phyloP scores from a whole-genome alignment of 1,140 invertebrate genomes.

The Drosophila littoralis region DNA sequence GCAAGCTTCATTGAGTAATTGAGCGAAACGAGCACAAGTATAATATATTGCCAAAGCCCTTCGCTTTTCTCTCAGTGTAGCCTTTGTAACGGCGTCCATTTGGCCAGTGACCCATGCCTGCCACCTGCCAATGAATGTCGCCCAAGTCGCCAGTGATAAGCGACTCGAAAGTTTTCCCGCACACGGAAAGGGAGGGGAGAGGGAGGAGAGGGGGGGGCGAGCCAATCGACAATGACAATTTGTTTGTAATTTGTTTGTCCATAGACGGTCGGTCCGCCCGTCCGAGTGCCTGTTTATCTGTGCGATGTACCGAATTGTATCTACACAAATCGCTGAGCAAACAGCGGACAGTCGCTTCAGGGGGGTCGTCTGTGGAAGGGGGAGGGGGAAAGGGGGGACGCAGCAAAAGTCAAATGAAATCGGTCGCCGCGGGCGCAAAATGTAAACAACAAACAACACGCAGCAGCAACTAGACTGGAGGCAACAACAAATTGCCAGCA shows the following conservation, averaged over 20 bases:
- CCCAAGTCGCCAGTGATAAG: conserved; percentile 29
- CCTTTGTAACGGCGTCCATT: background rate
- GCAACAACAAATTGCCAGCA: conserved; percentile 52
- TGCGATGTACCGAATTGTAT: conserved; percentile 46
- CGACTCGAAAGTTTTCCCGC: conserved; percentile 25
- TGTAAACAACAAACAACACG: conserved; percentile 47
- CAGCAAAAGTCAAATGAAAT: conserved; percentile 60
- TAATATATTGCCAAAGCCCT: background rate
- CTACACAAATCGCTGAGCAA: conserved; percentile 59
- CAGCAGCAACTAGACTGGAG: conserved; percentile 25
- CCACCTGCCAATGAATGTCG: conserved; percentile 34
- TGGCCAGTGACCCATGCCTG: conserved; percentile 25
- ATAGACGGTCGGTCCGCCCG: conserved; percentile 13
- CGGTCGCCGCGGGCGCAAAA: conserved; percentile 55
- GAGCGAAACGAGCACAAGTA: too few species aligned
- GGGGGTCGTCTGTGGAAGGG: too few species aligned
- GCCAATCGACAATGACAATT: conserved; percentile 63
- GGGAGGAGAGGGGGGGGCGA: background rate
- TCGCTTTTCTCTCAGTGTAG: background rate
- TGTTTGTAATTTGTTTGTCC: conserved; percentile 81
- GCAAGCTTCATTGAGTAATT: background rate
- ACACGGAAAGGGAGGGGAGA: background rate
- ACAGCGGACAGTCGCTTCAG: conserved; percentile 22
- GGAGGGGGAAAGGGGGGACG: background rate
- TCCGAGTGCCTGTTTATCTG: conserved; percentile 41